Conservation (phyloP, 30 jellyfish, hydroid and myxozoan genomes). For the Chrysaora quinquecirrha region DNA sequence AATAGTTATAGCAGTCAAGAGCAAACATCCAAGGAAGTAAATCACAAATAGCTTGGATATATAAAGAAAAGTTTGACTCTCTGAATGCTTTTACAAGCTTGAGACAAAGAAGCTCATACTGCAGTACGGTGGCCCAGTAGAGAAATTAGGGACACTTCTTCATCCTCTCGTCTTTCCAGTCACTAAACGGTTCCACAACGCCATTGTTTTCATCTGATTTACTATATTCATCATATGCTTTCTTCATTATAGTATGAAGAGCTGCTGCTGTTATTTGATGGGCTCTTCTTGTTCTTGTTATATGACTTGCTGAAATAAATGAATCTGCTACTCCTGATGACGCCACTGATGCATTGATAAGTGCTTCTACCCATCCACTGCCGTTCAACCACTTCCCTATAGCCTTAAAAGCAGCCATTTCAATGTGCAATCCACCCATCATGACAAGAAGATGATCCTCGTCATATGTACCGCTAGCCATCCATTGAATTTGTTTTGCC, state of each 20-base stretch:
- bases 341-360: not conserved
- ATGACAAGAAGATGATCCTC: conserved; percentile 11
- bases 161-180: not conserved
- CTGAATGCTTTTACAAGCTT: not conserved
- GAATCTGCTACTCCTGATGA: conserved; percentile 18
- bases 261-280: conserved; percentile 3
- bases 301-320: not conserved
- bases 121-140: not conserved
- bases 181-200: not conserved
- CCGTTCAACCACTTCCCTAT: conserved; percentile 20
- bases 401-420: too few relatives aligned
- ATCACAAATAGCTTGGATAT: not conserved
- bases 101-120: not conserved
- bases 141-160: not conserved
- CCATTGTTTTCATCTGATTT: not conserved
- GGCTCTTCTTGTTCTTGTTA: conserved; percentile 12
- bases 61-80: not conserved
- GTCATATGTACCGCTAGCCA: not conserved
- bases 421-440: conserved; percentile 17
- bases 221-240: not conserved
- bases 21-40: not conserved
- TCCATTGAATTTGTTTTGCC: too few relatives aligned
- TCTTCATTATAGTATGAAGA: not conserved
- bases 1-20: not conserved
- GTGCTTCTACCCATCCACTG: conserved; percentile 24